Conservation (phyloP, 2,888 invertebrate species). For the Ashinkailepas kermadecensis region DNA sequence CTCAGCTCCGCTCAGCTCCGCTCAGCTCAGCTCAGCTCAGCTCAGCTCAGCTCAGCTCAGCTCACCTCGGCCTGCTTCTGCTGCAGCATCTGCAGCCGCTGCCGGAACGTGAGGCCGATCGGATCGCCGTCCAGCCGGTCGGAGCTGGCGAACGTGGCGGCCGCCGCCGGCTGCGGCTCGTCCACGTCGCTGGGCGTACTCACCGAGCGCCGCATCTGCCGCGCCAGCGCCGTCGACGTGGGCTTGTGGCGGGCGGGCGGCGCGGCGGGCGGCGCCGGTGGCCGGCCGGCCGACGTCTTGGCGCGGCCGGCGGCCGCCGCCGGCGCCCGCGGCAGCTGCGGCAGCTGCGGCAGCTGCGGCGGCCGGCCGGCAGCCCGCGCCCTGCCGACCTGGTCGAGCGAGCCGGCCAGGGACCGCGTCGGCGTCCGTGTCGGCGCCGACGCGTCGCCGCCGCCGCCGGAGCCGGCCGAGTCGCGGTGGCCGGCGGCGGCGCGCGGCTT, state of each 20-base stretch:
- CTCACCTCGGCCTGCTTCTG: neutral
- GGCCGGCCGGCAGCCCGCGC: neutral
- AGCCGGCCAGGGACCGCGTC: neutral
- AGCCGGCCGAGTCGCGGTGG: neutral
- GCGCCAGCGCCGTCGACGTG: neutral
- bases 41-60: neutral
- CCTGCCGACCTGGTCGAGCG: neutral
- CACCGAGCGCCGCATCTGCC: neutral
- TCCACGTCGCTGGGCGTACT: neutral
- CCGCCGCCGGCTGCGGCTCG: neutral
- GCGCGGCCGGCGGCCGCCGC: neutral
- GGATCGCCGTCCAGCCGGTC: neutral
- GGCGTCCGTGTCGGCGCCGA: neutral
- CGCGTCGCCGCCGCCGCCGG: neutral
- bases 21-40: too few species aligned
- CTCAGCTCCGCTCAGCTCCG: too few species aligned
- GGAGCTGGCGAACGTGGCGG: neutral
- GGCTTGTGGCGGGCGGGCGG: neutral
- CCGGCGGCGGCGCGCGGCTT: neutral
- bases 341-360: neutral
- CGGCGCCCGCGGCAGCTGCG: neutral
- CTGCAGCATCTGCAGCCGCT: slow-evolving; percentile 2
- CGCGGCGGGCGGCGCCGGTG: neutral
- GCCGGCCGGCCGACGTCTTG: neutral
- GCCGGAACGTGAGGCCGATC: neutral